These are phyloP conservation scores for Spisula solida DNA, from an alignment of 2,888 invertebrate species.

Conservation along the genomic window DNA sequence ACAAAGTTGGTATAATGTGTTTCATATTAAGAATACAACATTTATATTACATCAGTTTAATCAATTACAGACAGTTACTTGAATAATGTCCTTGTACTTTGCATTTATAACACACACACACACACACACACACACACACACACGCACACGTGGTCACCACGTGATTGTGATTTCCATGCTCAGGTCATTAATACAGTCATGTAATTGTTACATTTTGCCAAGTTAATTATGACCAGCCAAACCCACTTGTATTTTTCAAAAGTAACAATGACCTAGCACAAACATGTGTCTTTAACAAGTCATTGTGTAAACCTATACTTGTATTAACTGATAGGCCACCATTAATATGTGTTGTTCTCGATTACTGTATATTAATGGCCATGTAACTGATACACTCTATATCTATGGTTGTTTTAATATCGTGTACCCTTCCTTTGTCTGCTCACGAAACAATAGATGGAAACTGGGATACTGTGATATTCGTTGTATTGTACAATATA, in stretches of 20 bases:
- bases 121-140: too few relatives aligned
- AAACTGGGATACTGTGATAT: too few relatives aligned
- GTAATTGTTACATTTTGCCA: neutral
- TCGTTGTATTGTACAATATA: too few relatives aligned
- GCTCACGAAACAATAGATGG: neutral
- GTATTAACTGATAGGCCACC: neutral
- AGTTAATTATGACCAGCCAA: neutral
- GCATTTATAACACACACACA: too few relatives aligned
- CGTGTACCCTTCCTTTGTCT: neutral
- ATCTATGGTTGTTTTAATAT: neutral
- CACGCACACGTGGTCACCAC: too few relatives aligned
- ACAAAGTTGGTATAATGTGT: too few relatives aligned
- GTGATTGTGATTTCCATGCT: neutral
- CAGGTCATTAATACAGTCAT: neutral
- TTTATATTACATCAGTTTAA: too few relatives aligned
- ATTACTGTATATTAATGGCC: neutral
- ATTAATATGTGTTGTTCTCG: neutral
- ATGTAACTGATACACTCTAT: neutral
- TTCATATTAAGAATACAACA: too few relatives aligned
- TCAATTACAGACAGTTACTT: too few relatives aligned
- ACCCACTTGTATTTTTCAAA: neutral
- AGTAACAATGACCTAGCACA: neutral
- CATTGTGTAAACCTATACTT: neutral
- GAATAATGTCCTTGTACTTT: too few relatives aligned
- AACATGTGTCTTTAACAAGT: neutral